These are phyloP conservation scores for Archilochus colubris DNA, from an alignment of 2,113 vertebrate species.

Conservation along the genomic window DNA sequence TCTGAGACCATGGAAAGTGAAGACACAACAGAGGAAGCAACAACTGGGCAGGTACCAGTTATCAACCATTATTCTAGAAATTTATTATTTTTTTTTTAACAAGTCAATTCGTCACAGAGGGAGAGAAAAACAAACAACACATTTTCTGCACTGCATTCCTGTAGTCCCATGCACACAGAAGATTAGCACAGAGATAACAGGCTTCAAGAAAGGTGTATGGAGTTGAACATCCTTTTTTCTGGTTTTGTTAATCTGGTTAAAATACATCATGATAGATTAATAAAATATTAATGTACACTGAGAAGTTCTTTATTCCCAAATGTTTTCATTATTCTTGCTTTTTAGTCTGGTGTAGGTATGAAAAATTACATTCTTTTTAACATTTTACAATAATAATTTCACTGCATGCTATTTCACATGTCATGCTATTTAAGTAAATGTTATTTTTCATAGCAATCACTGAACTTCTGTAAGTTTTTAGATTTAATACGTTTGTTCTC, in stretches of 20 bases:
- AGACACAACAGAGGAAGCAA: not conserved
- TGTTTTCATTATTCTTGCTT: slow-evolving; percentile 13
- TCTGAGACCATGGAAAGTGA: not conserved
- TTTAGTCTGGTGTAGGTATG: slow-evolving; percentile 14
- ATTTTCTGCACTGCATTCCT: slow-evolving; percentile 43
- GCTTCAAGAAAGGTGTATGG: slow-evolving; percentile 65
- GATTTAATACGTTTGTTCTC: not conserved
- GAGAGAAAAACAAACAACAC: not conserved
- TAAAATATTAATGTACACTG: slow-evolving; percentile 64
- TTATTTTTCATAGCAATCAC: slow-evolving; percentile 1
- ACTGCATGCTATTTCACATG: not conserved
- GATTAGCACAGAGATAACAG: slow-evolving; percentile 38
- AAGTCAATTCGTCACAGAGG: not conserved
- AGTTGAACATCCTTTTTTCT: slow-evolving; percentile 70
- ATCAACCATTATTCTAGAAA: not conserved
- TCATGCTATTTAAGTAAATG: not conserved
- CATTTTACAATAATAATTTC: not conserved
- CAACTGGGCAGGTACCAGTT: not conserved
- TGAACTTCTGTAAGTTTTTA: not conserved
- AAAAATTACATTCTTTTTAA: not conserved
- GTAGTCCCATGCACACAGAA: slow-evolving; percentile 30
- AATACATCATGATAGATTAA: slow-evolving; percentile 55
- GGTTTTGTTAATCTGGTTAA: slow-evolving; percentile 70
- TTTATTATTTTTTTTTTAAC: not conserved
- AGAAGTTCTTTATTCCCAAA: slow-evolving; percentile 63